phyloP scores from a whole-genome alignment of 2,888 invertebrate species.

The Athalia circularis region DNA sequence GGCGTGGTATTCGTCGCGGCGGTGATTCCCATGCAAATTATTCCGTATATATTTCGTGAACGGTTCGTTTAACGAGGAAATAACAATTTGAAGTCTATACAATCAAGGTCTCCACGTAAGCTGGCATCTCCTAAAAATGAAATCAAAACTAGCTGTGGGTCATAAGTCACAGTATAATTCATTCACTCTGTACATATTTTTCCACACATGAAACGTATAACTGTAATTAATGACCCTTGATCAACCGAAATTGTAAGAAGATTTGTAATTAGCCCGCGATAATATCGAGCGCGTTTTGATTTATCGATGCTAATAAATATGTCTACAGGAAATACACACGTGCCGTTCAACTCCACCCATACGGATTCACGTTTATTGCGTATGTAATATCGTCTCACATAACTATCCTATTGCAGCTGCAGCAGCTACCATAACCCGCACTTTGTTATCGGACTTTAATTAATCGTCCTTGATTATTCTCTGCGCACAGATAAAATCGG shows the following conservation, averaged over 20 bases:
- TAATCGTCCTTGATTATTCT: constrained; percentile 57
- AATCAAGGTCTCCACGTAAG: neutral
- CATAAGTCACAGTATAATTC: neutral
- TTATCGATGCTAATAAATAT: constrained; percentile 57
- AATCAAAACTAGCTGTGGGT: too few relatives aligned
- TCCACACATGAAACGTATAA: neutral
- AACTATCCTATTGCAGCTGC: constrained; percentile 34
- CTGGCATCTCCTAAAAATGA: too few relatives aligned
- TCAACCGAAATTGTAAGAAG: constrained; percentile 56
- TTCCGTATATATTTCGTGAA: neutral
- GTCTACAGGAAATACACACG: constrained; percentile 8
- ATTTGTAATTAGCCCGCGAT: constrained; percentile 49
- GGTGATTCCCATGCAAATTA: too few relatives aligned
- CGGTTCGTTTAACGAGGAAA: neutral
- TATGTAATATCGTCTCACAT: constrained; percentile 16
- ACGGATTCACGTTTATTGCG: too few relatives aligned
- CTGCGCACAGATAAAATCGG: constrained; percentile 7
- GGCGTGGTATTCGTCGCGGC: too few relatives aligned
- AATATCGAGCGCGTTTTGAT: constrained; percentile 50
- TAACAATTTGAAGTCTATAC: neutral
- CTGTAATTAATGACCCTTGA: constrained; percentile 47
- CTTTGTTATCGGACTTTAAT: constrained; percentile 57
- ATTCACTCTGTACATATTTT: neutral
- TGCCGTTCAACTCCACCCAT: too few relatives aligned
- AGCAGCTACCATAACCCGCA: constrained; percentile 51